Base-by-base conservation (phyloP, 2,888 invertebrate genomes). In the Cephalotes varians region DNA sequence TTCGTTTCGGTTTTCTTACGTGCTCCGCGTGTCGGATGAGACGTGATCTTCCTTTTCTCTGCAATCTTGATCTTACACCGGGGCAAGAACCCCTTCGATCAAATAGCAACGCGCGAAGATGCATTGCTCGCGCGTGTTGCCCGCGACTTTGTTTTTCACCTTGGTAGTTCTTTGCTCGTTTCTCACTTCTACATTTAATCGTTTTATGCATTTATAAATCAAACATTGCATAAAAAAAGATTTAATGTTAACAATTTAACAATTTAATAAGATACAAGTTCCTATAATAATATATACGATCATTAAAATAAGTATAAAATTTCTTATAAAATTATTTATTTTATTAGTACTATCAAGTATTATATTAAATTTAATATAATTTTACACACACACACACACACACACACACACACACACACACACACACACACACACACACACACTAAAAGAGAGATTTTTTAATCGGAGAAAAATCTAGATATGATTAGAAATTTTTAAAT, bases 1-100 rank as follows among this genome's bases (percentile, higher is more conserved):
- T 76, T 76, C 49, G 74, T 76, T 65, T 76, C 67, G 74, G 74
- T 76, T 49, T 76, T 65, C 74, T 65, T 65, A 76, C 49, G 49
- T 64, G 65, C 65, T 74, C 15, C 65, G 65, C 49, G 34, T 76
- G 67, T 25, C 67, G 65, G 49, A 37, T 51, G 10, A 65, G 34
- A 31, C 67, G 37, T 44, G 49, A 65, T 51, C 37, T 51, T 76
- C 34, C 25, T 76, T 76, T 76, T 65, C 49, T 65, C 37, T 15
- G 67, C 49, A 37, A 76, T 76, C 74, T 76, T 65, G 74, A 76
- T 76, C 49, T 76, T 25, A 49, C 74, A 47, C 67, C 49, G n/a
- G 65, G 49, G 65, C 74, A 76, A 76, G 67, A 76, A 76, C 49
- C 37, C 67, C 49, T 76, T 76, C 74, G 67, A 76, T 76, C 67